Percentiles rank a stretch among this genome's conserved stretches.
phyloP scores from a whole-genome alignment of 2,797 vertebrate species.

The Melanotaenia parkinsoni region DNA sequence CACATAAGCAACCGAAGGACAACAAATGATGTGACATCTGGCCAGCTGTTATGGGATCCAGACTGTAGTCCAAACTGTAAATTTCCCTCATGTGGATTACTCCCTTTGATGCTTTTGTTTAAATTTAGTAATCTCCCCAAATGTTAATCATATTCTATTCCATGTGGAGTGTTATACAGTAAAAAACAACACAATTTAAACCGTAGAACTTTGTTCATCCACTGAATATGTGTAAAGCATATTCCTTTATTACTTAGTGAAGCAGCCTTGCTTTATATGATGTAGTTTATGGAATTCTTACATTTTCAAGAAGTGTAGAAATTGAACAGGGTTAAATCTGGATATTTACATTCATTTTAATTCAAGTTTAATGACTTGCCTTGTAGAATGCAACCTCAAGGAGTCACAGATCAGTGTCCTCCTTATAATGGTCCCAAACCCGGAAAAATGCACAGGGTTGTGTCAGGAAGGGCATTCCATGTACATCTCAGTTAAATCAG shows the following conservation, averaged over 20 bases:
- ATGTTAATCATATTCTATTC: conserved; percentile 11
- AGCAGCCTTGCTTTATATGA: not conserved
- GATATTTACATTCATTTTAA: not conserved
- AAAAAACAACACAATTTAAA: conserved; percentile 5
- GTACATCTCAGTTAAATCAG: too few species aligned
- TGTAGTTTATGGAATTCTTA: not conserved
- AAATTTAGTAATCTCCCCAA: not conserved
- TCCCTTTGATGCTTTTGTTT: conserved; percentile 7
- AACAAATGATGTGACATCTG: conserved; percentile 45
- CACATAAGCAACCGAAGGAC: conserved; percentile 24
- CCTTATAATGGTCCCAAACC: too few species aligned
- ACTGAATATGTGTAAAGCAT: not conserved
- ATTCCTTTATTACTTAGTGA: not conserved
- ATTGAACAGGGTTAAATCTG: not conserved
- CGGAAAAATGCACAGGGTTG: too few species aligned
- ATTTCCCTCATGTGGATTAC: conserved; percentile 28
- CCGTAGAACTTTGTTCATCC: not conserved
- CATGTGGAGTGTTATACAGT: not conserved
- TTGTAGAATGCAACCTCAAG: not conserved
- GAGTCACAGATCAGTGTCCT: too few species aligned
- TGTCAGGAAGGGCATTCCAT: too few species aligned
- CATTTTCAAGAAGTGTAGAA: not conserved
- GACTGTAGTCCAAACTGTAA: conserved; percentile 14
- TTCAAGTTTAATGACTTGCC: not conserved
- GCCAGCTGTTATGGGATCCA: conserved; percentile 28